phyloP scores from a whole-genome alignment of 2,113 vertebrate species.

The Taurulus bubalis region DNA sequence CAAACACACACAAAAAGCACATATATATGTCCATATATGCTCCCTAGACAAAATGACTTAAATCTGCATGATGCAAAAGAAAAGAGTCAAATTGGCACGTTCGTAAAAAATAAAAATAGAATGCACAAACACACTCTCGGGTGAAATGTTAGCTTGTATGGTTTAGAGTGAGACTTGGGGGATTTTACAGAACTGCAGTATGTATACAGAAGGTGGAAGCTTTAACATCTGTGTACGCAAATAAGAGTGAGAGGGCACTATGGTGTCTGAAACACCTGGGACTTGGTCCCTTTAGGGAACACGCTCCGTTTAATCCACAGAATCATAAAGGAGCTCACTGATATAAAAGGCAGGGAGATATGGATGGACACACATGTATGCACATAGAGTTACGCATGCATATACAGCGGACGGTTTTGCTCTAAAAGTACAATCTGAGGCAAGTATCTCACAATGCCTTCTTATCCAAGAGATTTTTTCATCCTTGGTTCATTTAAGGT shows the following conservation, averaged over 20 bases:
- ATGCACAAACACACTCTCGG: neutral
- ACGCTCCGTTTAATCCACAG: conserved; percentile 40
- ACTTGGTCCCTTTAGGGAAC: conserved; percentile 58
- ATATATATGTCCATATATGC: neutral
- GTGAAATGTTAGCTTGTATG: conserved; percentile 18
- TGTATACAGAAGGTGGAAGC: conserved; percentile 70
- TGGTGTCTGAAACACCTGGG: conserved; percentile 70
- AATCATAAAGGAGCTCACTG: conserved; percentile 17
- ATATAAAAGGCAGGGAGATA: conserved; percentile 14
- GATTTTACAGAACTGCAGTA: conserved; percentile 64
- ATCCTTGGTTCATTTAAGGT: conserved; percentile 13
- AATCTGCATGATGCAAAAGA: conserved; percentile 32
- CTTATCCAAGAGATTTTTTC: neutral
- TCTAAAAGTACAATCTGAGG: conserved; percentile 12
- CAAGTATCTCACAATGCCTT: conserved; percentile 1
- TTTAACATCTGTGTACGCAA: conserved; percentile 79
- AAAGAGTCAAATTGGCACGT: conserved; percentile 32
- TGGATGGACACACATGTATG: conserved; percentile 38
- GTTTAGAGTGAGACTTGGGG: conserved; percentile 55
- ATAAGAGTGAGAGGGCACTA: conserved; percentile 56
- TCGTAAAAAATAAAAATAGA: neutral
- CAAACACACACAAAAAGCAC: conserved; percentile 7
- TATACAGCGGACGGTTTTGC: conserved; percentile 15
- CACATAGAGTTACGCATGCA: conserved; percentile 23
- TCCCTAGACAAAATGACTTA: neutral